Percentiles rank a stretch among this genome's conserved stretches.
Conservation (phyloP, 1,140 invertebrate species). For the Lasioglossum albipes region DNA sequence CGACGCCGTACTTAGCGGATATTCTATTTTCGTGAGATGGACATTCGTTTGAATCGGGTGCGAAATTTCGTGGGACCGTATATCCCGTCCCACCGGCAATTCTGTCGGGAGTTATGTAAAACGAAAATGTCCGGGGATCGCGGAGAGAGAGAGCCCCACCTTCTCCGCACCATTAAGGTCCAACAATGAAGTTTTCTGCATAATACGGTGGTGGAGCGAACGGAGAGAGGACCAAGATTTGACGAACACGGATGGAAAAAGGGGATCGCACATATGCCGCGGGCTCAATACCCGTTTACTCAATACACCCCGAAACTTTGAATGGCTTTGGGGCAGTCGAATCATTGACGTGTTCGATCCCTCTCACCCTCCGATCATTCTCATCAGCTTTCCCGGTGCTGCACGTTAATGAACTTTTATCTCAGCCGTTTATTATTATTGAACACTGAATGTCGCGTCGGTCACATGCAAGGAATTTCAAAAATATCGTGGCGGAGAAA, state of each 20-base stretch:
- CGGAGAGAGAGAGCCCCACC: conserved; percentile 17
- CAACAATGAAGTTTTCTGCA: conserved; percentile 64
- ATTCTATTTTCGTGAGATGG: conserved; percentile 10
- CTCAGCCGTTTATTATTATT: not conserved
- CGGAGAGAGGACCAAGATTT: conserved; percentile 29
- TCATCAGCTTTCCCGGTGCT: no score
- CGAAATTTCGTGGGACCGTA: conserved; percentile 39
- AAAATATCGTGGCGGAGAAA: no score
- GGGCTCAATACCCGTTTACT: conserved; percentile 47
- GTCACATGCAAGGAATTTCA: no score
- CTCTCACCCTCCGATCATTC: not conserved
- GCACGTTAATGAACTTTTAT: conserved; percentile 12
- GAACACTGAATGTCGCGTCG: no score
- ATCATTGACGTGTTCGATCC: conserved; percentile 15
- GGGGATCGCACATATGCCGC: conserved; percentile 52
- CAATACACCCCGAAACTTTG: conserved; percentile 35
- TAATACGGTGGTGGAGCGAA: conserved; percentile 53
- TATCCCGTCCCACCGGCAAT: conserved; percentile 10
- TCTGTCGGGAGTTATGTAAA: conserved; percentile 58
- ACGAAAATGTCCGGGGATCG: conserved; percentile 49
- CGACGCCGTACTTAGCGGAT: not conserved
- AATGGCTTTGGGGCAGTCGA: conserved; percentile 27
- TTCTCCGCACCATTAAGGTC: conserved; percentile 44
- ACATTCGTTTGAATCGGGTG: conserved; percentile 21
- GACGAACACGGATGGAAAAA: conserved; percentile 48